A percentile compares a stretch with the other conserved stretches of the same genome.
Evolutionary conservation across 2,797 vertebrate genomes (phyloP).

Genomic region (Malurus leucopterus): DNA sequence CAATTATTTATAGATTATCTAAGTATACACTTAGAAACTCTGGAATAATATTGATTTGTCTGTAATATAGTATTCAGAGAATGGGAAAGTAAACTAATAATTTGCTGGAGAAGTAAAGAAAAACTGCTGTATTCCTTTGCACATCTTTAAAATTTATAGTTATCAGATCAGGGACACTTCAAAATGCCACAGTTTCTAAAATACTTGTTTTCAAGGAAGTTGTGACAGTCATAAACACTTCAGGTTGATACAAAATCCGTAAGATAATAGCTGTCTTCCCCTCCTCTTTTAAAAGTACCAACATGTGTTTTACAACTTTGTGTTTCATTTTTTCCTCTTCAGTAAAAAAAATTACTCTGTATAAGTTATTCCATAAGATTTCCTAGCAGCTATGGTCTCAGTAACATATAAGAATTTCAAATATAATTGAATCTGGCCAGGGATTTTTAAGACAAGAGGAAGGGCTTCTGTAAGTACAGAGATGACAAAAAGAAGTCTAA

Average conservation of each 20-base stretch:
- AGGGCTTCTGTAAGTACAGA: neutral
- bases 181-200: neutral
- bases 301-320: neutral
- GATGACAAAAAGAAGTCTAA: neutral
- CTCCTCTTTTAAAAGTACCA: neutral
- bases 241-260: neutral
- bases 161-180: neutral
- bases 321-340: neutral
- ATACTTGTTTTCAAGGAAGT: neutral
- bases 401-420: neutral
- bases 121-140: constrained; percentile 25
- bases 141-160: neutral
- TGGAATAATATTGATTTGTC: neutral
- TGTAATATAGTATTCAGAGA: neutral
- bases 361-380: neutral
- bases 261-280: neutral
- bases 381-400: neutral
- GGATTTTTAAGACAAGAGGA: neutral
- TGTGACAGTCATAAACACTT: neutral
- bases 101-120: constrained; percentile 17
- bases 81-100: constrained; percentile 34
- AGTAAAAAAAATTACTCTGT: constrained; percentile 17
- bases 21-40: constrained; percentile 30
- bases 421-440: neutral
- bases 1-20: constrained; percentile 25